Conservation (phyloP, 2,888 invertebrate genomes). For the Podabrus alpinus region DNA sequence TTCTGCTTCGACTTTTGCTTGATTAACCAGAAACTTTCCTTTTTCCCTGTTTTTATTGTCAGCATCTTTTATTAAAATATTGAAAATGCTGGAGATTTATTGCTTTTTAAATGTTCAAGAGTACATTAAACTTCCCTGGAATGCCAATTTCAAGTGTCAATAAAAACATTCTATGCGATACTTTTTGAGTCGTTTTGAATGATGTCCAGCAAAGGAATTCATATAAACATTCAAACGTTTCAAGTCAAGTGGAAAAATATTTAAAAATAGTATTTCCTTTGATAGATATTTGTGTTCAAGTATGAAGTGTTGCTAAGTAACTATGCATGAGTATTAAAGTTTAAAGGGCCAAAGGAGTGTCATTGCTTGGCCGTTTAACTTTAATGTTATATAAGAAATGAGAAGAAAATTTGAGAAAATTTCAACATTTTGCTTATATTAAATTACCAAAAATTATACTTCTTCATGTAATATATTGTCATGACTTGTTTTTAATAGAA, state of each 20-base stretch:
- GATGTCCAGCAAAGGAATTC: conserved; percentile 8
- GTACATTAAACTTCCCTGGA: background rate
- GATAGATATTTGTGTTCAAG: background rate
- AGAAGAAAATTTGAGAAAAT: no score
- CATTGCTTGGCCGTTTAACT: background rate
- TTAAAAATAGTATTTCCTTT: conserved; percentile 33
- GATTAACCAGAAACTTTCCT: conserved; percentile 6
- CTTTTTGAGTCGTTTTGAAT: background rate
- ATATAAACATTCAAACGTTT: conserved; percentile 12
- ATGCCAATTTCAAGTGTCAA: background rate
- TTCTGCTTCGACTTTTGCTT: conserved; percentile 13
- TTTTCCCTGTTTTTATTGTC: background rate
- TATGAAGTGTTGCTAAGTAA: background rate
- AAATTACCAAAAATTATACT: no score
- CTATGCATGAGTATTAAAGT: background rate
- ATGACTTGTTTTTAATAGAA: no score
- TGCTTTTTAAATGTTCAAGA: background rate
- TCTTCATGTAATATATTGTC: no score
- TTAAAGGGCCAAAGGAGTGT: background rate
- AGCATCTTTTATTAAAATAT: background rate
- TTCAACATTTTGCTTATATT: background rate
- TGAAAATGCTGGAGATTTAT: background rate
- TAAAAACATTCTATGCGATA: background rate
- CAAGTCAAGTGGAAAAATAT: conserved; percentile 18
- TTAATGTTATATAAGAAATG: background rate